Evolutionary conservation across 2,797 vertebrate genomes (phyloP).

Genomic region (Macroramphosus scolopax): DNA sequence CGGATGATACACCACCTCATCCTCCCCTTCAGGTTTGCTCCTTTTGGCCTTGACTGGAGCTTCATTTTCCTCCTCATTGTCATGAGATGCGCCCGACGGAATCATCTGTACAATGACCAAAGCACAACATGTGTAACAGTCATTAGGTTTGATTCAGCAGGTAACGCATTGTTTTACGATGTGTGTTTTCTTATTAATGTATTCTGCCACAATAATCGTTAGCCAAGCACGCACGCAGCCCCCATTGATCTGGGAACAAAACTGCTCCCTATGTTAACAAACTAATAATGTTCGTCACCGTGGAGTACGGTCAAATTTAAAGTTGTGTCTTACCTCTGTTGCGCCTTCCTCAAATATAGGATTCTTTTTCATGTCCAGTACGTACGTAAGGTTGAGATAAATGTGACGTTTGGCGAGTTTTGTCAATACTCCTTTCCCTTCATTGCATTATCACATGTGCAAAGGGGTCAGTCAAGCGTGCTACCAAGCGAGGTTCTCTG

Average conservation of each 20-base stretch:
- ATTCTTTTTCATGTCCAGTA: constrained; percentile 57
- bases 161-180: no score
- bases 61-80: constrained; percentile 27
- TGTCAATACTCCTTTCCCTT: neutral
- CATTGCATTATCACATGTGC: constrained; percentile 60
- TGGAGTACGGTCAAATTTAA: neutral
- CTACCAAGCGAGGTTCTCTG: constrained; percentile 5
- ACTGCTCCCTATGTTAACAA: neutral
- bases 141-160: no score
- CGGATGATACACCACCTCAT: constrained; percentile 67
- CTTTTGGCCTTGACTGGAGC: constrained; percentile 60
- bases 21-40: constrained; percentile 46
- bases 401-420: neutral
- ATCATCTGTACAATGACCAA: constrained; percentile 51
- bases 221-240: no score
- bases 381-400: fast-evolving
- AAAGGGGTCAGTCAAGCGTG: constrained; percentile 38
- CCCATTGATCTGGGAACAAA: no score
- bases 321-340: constrained; percentile 36
- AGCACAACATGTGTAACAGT: neutral
- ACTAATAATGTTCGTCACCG: neutral
- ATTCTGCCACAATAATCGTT: no score
- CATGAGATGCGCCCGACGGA: constrained; percentile 20
- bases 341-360: constrained; percentile 1
- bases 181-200: no score